These are phyloP conservation scores for Drosophila yooni DNA, from an alignment of 2,888 invertebrate species.

Conservation along the genomic window DNA sequence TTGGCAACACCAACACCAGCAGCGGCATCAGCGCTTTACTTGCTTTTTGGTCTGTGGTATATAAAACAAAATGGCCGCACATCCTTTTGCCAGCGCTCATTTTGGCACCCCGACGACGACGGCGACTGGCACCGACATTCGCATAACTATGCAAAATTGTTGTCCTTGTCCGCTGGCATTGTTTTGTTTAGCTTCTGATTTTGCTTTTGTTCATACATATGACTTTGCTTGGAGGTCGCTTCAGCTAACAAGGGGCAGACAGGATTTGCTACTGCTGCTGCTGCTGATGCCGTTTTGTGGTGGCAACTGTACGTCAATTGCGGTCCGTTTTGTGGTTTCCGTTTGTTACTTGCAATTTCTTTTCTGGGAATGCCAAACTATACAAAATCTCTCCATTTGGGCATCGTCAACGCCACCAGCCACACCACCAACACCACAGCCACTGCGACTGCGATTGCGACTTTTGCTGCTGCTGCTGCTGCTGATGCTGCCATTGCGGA, in stretches of 20 bases:
- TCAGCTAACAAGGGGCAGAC: conserved; percentile 27
- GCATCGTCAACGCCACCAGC: conserved; percentile 11
- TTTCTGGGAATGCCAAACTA: conserved; percentile 43
- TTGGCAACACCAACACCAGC: conserved; percentile 37
- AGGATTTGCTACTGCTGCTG: conserved; percentile 27
- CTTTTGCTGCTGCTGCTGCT: conserved; percentile 10
- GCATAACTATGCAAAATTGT: conserved; percentile 78
- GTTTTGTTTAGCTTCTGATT: conserved; percentile 78
- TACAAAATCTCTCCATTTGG: conserved; percentile 20
- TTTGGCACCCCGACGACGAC: conserved; percentile 67
- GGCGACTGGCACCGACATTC: conserved; percentile 58
- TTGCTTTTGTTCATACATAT: conserved; percentile 69
- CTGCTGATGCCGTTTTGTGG: conserved; percentile 35
- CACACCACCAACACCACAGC: not conserved
- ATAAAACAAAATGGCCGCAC: conserved; percentile 78
- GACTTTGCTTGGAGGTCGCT: conserved; percentile 77
- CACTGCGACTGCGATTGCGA: conserved; percentile 20
- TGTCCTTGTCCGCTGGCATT: conserved; percentile 61
- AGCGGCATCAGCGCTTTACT: conserved; percentile 48
- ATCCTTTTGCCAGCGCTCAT: conserved; percentile 77
- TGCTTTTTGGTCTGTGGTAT: conserved; percentile 63
- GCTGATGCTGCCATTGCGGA: conserved; percentile 44
- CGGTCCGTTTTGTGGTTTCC: conserved; percentile 78
- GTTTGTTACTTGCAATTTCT: conserved; percentile 77
- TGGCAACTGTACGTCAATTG: conserved; percentile 75